Percentiles rank a stretch among this genome's conserved stretches.
Conservation (phyloP, 2,113 vertebrate genomes). For the Pterophyllum scalare region DNA sequence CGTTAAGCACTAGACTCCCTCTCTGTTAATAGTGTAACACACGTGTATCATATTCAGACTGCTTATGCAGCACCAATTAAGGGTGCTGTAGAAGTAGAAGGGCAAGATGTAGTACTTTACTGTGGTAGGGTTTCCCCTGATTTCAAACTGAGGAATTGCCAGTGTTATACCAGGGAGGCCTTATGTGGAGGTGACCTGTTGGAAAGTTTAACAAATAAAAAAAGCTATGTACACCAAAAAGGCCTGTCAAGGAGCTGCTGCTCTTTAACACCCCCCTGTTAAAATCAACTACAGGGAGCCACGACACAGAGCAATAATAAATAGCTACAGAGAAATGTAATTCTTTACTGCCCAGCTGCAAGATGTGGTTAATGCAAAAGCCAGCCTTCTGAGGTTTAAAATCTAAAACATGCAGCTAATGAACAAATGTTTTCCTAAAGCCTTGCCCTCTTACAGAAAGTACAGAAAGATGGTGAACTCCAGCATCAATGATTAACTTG, state of each 20-base stretch:
- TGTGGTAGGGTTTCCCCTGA: slow-evolving; percentile 30
- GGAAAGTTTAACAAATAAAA: slow-evolving; percentile 37
- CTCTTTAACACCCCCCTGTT: slow-evolving; percentile 55
- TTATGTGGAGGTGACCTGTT: slow-evolving; percentile 40
- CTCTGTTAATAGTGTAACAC: slow-evolving; percentile 23
- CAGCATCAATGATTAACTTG: slow-evolving; percentile 68
- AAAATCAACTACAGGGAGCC: slow-evolving; percentile 47
- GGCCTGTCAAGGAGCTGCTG: slow-evolving; percentile 58
- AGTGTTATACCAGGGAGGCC: slow-evolving; percentile 7
- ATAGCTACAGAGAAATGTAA: slow-evolving; percentile 26
- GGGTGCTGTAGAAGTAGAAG: not conserved
- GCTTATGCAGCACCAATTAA: slow-evolving; percentile 10
- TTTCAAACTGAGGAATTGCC: slow-evolving; percentile 46
- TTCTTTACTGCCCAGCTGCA: slow-evolving; percentile 46
- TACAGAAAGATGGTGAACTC: slow-evolving; percentile 20
- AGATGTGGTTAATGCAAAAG: slow-evolving; percentile 20
- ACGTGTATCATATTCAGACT: slow-evolving; percentile 44
- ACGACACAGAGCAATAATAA: slow-evolving; percentile 27
- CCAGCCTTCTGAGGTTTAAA: slow-evolving; percentile 15
- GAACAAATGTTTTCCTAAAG: slow-evolving; percentile 30
- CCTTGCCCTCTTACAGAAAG: slow-evolving; percentile 5
- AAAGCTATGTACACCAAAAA: slow-evolving; percentile 25
- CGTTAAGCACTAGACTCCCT: not conserved
- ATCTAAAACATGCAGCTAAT: slow-evolving; percentile 19
- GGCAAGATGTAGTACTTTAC: slow-evolving; percentile 28